Evolutionary conservation across 2,797 vertebrate species (phyloP).

Genomic region (Micromesistius poutassou): DNA sequence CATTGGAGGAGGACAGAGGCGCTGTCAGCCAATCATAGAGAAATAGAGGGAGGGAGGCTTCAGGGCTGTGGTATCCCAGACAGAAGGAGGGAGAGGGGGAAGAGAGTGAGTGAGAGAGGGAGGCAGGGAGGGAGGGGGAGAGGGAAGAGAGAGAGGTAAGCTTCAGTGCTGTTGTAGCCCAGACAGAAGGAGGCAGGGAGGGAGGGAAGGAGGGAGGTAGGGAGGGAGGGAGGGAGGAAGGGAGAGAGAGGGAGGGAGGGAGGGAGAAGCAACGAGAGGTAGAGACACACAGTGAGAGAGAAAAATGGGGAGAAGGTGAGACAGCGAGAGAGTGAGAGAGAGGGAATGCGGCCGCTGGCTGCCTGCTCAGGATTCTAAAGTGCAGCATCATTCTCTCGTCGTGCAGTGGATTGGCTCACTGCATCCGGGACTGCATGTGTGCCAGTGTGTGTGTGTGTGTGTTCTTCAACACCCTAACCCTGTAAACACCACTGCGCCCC

Average conservation of each 20-base stretch:
- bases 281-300: slow-evolving; percentile 10
- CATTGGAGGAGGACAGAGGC: slow-evolving; percentile 37
- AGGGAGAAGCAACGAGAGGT: slow-evolving; percentile 5
- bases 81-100: slow-evolving; percentile 4
- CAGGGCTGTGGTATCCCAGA: slow-evolving; percentile 15
- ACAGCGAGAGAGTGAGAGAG: slow-evolving; percentile 27
- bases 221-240: slow-evolving; percentile 4
- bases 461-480: slow-evolving; percentile 12
- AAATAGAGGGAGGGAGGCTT: slow-evolving; percentile 32
- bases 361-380: slow-evolving; percentile 57
- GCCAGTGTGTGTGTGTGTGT: not conserved
- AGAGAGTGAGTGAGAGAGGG: not conserved
- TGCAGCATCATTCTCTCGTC: slow-evolving; percentile 59
- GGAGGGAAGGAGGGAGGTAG: not conserved
- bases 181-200: not conserved
- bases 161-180: too few species aligned
- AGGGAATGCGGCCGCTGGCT: slow-evolving; percentile 48
- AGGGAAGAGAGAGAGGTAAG: slow-evolving; percentile 1
- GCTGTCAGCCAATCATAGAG: slow-evolving; percentile 52
- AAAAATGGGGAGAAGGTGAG: slow-evolving; percentile 21
- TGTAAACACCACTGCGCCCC: slow-evolving; percentile 23
- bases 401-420: slow-evolving; percentile 42
- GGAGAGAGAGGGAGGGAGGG: not conserved
- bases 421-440: slow-evolving; percentile 25
- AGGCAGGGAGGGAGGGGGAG: not conserved